Percentiles rank a stretch among this genome's conserved stretches.
phyloP scores from a whole-genome alignment of 1,140 invertebrate genomes.

The Euwallacea fornicatus region DNA sequence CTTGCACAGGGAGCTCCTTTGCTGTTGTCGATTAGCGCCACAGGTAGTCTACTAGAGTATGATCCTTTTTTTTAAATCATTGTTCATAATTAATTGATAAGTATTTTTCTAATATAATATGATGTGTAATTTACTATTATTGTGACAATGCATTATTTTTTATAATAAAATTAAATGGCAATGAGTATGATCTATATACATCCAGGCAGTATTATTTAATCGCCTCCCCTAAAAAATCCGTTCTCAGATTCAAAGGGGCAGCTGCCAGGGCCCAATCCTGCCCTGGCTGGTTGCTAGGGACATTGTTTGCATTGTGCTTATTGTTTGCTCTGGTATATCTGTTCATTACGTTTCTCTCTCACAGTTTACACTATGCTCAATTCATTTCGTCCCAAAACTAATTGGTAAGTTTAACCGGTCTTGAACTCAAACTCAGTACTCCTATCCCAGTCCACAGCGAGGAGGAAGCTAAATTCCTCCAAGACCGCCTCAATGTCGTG shows the following conservation, averaged over 20 bases:
- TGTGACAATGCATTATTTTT: slow-evolving; percentile 51
- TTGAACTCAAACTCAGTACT: background rate
- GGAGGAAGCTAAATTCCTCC: slow-evolving; percentile 71
- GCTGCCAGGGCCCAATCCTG: no score
- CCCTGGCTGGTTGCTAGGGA: slow-evolving; percentile 30
- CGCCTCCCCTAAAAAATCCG: slow-evolving; percentile 4
- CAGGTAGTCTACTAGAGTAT: slow-evolving; percentile 7
- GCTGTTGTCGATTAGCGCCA: slow-evolving; percentile 54
- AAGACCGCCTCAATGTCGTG: slow-evolving; percentile 67
- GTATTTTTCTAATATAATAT: slow-evolving; percentile 51
- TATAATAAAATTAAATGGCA: slow-evolving; percentile 49
- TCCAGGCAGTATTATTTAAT: slow-evolving; percentile 31
- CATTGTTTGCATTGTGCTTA: background rate
- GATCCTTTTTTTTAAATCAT: slow-evolving; percentile 24
- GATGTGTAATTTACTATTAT: slow-evolving; percentile 48
- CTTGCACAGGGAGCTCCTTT: slow-evolving; percentile 62
- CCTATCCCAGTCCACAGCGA: slow-evolving; percentile 50
- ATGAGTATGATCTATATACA: no score
- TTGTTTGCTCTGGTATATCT: slow-evolving; percentile 1
- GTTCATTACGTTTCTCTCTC: background rate
- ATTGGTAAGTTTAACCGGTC: slow-evolving; percentile 39
- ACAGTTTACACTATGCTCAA: slow-evolving; percentile 41
- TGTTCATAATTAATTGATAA: slow-evolving; percentile 49
- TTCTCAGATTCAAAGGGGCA: no score
- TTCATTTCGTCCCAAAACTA: slow-evolving; percentile 40